These are phyloP conservation scores for Dryobota labecula DNA, from an alignment of 2,888 invertebrate species.

Conservation along the genomic window DNA sequence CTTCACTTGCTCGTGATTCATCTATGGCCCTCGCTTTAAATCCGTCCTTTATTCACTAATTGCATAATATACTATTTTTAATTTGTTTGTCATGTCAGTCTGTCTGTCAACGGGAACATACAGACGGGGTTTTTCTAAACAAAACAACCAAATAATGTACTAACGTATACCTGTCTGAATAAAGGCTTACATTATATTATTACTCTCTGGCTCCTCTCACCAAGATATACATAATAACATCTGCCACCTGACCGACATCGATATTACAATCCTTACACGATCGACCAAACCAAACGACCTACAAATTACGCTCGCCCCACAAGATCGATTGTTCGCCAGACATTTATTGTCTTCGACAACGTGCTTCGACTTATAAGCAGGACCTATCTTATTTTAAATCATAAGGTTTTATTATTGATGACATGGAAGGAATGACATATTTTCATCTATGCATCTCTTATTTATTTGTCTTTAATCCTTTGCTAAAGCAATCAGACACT, in stretches of 20 bases:
- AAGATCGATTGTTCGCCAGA: slow-evolving; percentile 36
- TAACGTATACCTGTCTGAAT: too few relatives aligned
- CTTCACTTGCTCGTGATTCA: too few relatives aligned
- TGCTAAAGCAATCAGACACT: not conserved
- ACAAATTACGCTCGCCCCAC: slow-evolving; percentile 17
- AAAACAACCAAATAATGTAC: too few relatives aligned
- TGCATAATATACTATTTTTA: too few relatives aligned
- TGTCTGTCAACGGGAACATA: too few relatives aligned
- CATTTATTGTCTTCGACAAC: slow-evolving; percentile 29
- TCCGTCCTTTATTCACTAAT: too few relatives aligned
- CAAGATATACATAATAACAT: slow-evolving; percentile 15
- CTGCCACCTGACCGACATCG: slow-evolving; percentile 24
- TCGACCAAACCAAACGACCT: not conserved
- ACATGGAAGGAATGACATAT: not conserved
- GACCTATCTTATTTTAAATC: not conserved
- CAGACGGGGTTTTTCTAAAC: too few relatives aligned
- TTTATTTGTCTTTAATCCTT: slow-evolving; percentile 19
- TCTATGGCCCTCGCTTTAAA: too few relatives aligned
- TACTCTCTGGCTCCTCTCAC: not conserved
- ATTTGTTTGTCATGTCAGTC: too few relatives aligned
- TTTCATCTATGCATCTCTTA: not conserved
- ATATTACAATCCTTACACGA: slow-evolving; percentile 5
- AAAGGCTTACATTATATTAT: too few relatives aligned
- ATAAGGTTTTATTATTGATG: slow-evolving; percentile 19
- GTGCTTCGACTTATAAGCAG: slow-evolving; percentile 39